These are phyloP conservation scores for Chaenodraco wilsoni DNA, from an alignment of 2,797 vertebrate species.

Conservation along the genomic window DNA sequence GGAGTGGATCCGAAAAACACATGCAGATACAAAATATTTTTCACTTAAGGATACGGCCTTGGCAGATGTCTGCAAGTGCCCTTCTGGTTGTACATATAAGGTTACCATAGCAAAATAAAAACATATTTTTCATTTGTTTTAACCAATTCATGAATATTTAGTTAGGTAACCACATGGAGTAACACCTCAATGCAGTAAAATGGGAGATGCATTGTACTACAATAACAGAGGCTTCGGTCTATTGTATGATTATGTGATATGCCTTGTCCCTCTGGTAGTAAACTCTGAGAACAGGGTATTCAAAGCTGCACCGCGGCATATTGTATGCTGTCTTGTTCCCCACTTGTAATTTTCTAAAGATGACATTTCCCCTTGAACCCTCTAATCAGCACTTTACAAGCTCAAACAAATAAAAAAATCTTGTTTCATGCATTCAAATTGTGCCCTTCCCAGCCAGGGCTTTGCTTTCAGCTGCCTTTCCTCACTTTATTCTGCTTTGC, in stretches of 20 bases:
- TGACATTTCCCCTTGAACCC: constrained; percentile 54
- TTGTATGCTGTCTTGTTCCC: constrained; percentile 39
- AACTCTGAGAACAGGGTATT: constrained; percentile 13
- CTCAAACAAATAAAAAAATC: constrained; percentile 45
- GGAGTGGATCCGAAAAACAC: too few relatives aligned
- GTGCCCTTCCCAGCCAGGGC: constrained; percentile 44
- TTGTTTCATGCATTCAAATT: constrained; percentile 60
- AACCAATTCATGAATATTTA: neutral
- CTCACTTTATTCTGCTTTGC: constrained; percentile 59
- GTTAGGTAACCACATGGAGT: neutral
- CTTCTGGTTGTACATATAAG: neutral
- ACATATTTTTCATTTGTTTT: neutral
- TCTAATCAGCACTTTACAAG: constrained; percentile 60
- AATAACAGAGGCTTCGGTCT: neutral
- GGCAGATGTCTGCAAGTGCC: too few relatives aligned
- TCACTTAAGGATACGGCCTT: too few relatives aligned
- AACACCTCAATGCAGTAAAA: neutral
- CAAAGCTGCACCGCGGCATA: constrained; percentile 3
- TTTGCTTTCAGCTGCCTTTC: constrained; percentile 48
- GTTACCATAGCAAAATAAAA: neutral
- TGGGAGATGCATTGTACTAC: too few relatives aligned
- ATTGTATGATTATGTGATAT: constrained; percentile 15
- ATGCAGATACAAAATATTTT: too few relatives aligned
- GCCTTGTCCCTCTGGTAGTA: constrained; percentile 1
- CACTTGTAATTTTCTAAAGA: constrained; percentile 53